Conservation (phyloP, 2,797 vertebrate genomes). For the Caiman crocodilus region DNA sequence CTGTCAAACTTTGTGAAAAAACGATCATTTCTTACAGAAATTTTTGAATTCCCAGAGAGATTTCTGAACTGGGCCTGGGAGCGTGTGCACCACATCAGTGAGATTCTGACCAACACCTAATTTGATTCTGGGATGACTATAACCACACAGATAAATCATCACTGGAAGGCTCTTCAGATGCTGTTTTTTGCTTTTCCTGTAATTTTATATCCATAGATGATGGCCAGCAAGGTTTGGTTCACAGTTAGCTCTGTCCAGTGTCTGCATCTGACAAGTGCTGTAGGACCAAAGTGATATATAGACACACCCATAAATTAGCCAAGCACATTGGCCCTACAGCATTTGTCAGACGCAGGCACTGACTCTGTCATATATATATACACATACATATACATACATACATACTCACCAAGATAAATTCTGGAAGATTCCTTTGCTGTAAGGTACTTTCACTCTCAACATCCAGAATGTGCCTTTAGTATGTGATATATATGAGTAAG, state of each 20-base stretch:
- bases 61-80: neutral
- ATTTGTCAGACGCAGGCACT: no score
- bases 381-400: no score
- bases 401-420: neutral
- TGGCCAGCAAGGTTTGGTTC: neutral
- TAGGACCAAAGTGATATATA: fast-evolving
- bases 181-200: neutral
- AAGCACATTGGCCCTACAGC: no score
- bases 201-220: neutral
- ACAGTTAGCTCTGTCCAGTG: neutral
- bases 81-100: fast-evolving
- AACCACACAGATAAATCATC: neutral
- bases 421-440: fast-evolving
- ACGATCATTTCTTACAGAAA: neutral
- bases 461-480: neutral
- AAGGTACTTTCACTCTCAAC: fast-evolving
- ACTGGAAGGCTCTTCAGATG: neutral
- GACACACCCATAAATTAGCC: no score
- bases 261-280: neutral
- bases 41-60: neutral
- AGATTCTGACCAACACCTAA: neutral
- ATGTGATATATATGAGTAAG: neutral
- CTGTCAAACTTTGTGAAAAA: neutral
- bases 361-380: no score
- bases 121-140: neutral